phyloP scores from a whole-genome alignment of 2,797 vertebrate species.

The Cyprinodon diabolis region DNA sequence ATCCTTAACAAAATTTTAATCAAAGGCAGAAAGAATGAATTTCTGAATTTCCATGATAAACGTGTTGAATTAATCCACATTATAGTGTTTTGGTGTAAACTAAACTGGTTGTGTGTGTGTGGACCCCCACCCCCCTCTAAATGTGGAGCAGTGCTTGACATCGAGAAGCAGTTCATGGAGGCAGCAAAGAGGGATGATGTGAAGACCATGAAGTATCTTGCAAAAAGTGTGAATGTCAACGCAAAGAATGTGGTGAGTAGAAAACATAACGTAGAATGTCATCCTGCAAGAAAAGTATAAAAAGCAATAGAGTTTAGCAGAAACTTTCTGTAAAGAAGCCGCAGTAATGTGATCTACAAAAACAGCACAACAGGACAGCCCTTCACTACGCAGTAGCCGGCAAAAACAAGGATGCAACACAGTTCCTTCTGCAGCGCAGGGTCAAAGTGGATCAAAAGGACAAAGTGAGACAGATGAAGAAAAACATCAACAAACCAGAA shows the following conservation, averaged over 20 bases:
- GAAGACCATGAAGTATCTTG: slow-evolving; percentile 83
- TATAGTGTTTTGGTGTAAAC: background rate
- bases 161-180: slow-evolving; percentile 88
- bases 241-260: slow-evolving; percentile 86
- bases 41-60: background rate
- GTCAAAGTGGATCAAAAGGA: slow-evolving; percentile 88
- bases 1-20: background rate
- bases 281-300: background rate
- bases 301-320: background rate
- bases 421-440: slow-evolving; percentile 87
- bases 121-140: slow-evolving; percentile 1
- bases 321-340: background rate
- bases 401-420: slow-evolving; percentile 80
- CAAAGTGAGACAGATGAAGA: slow-evolving; percentile 78
- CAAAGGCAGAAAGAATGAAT: background rate
- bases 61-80: background rate
- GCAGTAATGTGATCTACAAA: slow-evolving; percentile 2
- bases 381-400: slow-evolving; percentile 90
- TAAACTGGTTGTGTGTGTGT: background rate
- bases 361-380: slow-evolving; percentile 85
- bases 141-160: slow-evolving; percentile 82
- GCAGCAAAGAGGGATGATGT: slow-evolving; percentile 90
- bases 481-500: background rate
- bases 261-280: background rate
- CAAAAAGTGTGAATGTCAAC: slow-evolving; percentile 86